A percentile compares a stretch with the other conserved stretches of the same genome.
phyloP scores from a whole-genome alignment of 1,140 invertebrate genomes.

The Pseudomyrmex flavicornis region DNA sequence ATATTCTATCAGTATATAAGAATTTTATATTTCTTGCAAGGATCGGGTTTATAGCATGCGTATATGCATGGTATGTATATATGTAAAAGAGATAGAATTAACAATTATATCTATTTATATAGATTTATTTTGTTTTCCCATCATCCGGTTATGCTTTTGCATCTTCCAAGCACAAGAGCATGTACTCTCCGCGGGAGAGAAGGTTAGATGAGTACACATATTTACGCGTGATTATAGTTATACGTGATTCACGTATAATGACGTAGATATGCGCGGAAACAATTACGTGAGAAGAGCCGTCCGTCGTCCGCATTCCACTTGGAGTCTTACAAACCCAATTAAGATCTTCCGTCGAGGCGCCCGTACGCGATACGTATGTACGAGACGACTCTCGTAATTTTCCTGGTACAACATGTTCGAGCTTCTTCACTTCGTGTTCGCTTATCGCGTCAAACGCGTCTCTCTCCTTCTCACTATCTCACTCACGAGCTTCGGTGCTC shows the following conservation, averaged over 20 bases:
- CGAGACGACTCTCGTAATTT: slow-evolving; percentile 56
- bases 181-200: too few relatives aligned
- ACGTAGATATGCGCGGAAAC: slow-evolving; percentile 23
- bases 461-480: slow-evolving; percentile 15
- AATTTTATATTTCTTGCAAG: too few relatives aligned
- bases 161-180: too few relatives aligned
- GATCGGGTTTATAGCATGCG: too few relatives aligned
- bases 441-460: slow-evolving; percentile 44
- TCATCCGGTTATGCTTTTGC: too few relatives aligned
- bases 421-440: slow-evolving; percentile 57
- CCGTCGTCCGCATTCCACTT: slow-evolving; percentile 55
- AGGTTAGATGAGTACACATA: too few relatives aligned
- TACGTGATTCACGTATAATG: slow-evolving; percentile 16
- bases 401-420: slow-evolving; percentile 51
- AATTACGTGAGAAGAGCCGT: slow-evolving; percentile 45
- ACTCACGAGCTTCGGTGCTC: background rate
- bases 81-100: too few relatives aligned
- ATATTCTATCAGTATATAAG: too few relatives aligned
- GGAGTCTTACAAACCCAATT: slow-evolving; percentile 62
- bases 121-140: too few relatives aligned
- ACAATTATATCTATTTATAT: too few relatives aligned
- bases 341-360: slow-evolving; percentile 59
- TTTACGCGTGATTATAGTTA: background rate
- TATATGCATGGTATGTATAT: too few relatives aligned
- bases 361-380: slow-evolving; percentile 18